These are phyloP conservation scores for Rambutsinella grinnellia DNA, from an alignment of 2,888 invertebrate genomes.

Conservation along the genomic window DNA sequence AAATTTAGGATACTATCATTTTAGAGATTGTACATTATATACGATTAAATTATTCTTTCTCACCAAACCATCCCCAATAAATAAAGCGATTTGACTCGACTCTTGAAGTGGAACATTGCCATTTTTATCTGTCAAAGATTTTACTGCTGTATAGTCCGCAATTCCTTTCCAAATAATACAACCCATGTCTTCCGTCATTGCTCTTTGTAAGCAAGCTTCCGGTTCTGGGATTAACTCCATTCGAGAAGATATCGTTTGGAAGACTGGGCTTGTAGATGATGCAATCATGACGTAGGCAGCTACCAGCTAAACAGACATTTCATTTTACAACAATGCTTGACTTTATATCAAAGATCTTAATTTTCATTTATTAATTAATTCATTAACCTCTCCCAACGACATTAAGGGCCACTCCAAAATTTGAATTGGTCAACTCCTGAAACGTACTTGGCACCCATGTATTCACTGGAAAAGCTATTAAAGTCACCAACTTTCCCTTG, in stretches of 20 bases:
- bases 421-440: slow-evolving; percentile 23
- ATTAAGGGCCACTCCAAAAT: slow-evolving; percentile 11
- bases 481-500: slow-evolving; percentile 9
- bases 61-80: slow-evolving; percentile 15
- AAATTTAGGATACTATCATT: neutral
- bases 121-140: slow-evolving; percentile 7
- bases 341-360: neutral
- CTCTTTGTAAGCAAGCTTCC: slow-evolving; percentile 12
- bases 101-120: slow-evolving; percentile 3
- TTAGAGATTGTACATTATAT: too few species aligned
- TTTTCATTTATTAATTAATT: neutral
- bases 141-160: neutral
- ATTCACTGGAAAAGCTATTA: slow-evolving; percentile 17
- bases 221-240: slow-evolving; percentile 3
- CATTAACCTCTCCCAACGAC: slow-evolving; percentile 14
- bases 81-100: slow-evolving; percentile 3
- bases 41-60: too few species aligned
- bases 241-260: neutral
- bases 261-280: slow-evolving; percentile 1
- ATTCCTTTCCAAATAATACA: slow-evolving; percentile 23
- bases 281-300: slow-evolving; percentile 1
- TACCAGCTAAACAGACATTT: slow-evolving; percentile 7
- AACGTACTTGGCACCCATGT: slow-evolving; percentile 14
- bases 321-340: neutral
- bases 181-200: slow-evolving; percentile 3